Evolutionary conservation across 2,888 invertebrate species (phyloP).

Genomic region (Pandemis corylana): DNA sequence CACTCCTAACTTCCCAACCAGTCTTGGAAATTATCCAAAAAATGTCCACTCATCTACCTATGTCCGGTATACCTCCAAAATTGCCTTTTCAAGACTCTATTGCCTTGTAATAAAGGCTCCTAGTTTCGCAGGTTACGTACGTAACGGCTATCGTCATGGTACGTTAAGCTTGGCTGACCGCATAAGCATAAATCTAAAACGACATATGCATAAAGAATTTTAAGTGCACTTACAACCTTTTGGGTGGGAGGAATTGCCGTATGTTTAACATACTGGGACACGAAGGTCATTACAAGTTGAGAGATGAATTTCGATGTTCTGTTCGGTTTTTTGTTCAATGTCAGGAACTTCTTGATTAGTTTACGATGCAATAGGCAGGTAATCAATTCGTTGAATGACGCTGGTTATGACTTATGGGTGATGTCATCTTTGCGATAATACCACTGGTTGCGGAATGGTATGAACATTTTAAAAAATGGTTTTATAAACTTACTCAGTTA

Average conservation of each 20-base stretch:
- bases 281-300: constrained; percentile 27
- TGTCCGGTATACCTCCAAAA: constrained; percentile 11
- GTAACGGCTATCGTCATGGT: constrained; percentile 47
- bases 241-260: not conserved
- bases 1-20: constrained; percentile 18
- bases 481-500: too few species aligned
- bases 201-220: constrained; percentile 17
- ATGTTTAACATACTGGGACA: not conserved
- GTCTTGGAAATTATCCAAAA: constrained; percentile 3
- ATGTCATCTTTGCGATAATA: not conserved
- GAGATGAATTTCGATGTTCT: constrained; percentile 1
- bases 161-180: constrained; percentile 48
- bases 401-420: not conserved
- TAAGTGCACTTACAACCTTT: constrained; percentile 1
- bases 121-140: constrained; percentile 47
- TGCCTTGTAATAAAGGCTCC: constrained; percentile 9
- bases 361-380: not conserved
- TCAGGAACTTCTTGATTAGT: constrained; percentile 7
- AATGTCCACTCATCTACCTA: constrained; percentile 18
- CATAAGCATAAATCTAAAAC: constrained; percentile 20
- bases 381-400: not conserved
- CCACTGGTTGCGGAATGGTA: too few species aligned
- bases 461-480: too few species aligned
- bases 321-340: constrained; percentile 6
- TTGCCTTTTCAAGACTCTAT: constrained; percentile 1